Conservation (phyloP, 2,888 invertebrate genomes). For the Apoda limacodes region DNA sequence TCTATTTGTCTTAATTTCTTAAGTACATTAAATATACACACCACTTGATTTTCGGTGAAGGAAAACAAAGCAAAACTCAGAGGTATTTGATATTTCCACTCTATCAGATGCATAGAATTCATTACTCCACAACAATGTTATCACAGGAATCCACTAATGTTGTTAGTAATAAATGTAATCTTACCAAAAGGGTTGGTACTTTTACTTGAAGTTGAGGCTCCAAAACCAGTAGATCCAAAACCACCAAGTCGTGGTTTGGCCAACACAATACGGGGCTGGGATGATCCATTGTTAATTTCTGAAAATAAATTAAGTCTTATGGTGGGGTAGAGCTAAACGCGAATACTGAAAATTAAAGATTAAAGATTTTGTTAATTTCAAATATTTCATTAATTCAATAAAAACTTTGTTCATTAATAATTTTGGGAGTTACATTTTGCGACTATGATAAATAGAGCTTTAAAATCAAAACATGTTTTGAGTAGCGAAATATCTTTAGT, state of each 20-base stretch:
- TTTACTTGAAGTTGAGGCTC: constrained; percentile 46
- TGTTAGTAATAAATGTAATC: constrained; percentile 5
- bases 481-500: no score
- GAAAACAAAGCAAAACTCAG: neutral
- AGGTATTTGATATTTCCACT: neutral
- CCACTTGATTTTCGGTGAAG: neutral
- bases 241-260: constrained; percentile 59
- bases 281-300: constrained; percentile 50
- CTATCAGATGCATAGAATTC: no score
- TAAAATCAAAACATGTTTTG: no score
- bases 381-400: no score
- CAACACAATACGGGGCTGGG: constrained; percentile 50
- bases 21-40: neutral
- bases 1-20: no score
- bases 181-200: constrained; percentile 50
- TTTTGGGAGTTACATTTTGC: no score
- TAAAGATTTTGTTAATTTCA: no score
- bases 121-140: neutral
- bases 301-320: no score
- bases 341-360: no score
- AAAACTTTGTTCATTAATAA: no score
- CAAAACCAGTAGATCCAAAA: constrained; percentile 45
- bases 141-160: neutral
- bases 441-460: no score
- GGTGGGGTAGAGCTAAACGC: no score